A percentile compares a stretch with the other conserved stretches of the same genome.
phyloP scores from a whole-genome alignment of 30 jellyfish, hydroid and myxozoan genomes.

The Aurelia aurita region DNA sequence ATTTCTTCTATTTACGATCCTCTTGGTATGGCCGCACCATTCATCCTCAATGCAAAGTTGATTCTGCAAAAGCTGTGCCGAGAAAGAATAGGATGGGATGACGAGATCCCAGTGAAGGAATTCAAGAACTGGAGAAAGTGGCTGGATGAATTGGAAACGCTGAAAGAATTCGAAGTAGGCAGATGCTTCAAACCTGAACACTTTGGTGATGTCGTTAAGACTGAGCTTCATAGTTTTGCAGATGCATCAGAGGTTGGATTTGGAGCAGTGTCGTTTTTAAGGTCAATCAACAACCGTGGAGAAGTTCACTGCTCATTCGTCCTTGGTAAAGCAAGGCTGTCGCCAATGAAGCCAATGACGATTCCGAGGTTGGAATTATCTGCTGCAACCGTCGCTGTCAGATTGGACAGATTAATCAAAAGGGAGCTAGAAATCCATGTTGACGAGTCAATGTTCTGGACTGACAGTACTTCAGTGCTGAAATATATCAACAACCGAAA shows the following conservation, averaged over 20 bases:
- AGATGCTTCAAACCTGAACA: slow-evolving; percentile 12
- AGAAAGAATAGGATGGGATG: slow-evolving; percentile 40
- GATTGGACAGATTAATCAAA: slow-evolving; percentile 7
- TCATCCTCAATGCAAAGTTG: slow-evolving; percentile 19
- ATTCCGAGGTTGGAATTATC: slow-evolving; percentile 65
- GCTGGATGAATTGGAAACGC: slow-evolving; percentile 12
- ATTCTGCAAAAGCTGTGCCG: slow-evolving; percentile 4
- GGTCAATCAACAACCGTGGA: slow-evolving; percentile 18
- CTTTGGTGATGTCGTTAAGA: slow-evolving; percentile 3
- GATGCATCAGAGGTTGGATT: slow-evolving; percentile 54
- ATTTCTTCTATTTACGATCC: slow-evolving; percentile 40
- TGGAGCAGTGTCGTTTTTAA: slow-evolving; percentile 42
- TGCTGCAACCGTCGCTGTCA: slow-evolving; percentile 46
- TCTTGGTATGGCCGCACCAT: slow-evolving; percentile 53
- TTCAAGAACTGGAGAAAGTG: slow-evolving; percentile 14
- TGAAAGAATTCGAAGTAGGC: not conserved
- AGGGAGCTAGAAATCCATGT: slow-evolving; percentile 27
- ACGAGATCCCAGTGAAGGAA: not conserved
- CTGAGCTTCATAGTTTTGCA: slow-evolving; percentile 42
- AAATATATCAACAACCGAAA: slow-evolving; percentile 37
- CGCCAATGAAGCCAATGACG: slow-evolving; percentile 34
- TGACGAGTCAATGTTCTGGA: slow-evolving; percentile 52
- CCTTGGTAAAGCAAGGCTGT: slow-evolving; percentile 62
- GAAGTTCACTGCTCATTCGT: slow-evolving; percentile 36
- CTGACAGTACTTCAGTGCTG: slow-evolving; percentile 66